Base-by-base conservation (phyloP, 2,797 vertebrate genomes). In the Hydrocynus forskahlii region DNA sequence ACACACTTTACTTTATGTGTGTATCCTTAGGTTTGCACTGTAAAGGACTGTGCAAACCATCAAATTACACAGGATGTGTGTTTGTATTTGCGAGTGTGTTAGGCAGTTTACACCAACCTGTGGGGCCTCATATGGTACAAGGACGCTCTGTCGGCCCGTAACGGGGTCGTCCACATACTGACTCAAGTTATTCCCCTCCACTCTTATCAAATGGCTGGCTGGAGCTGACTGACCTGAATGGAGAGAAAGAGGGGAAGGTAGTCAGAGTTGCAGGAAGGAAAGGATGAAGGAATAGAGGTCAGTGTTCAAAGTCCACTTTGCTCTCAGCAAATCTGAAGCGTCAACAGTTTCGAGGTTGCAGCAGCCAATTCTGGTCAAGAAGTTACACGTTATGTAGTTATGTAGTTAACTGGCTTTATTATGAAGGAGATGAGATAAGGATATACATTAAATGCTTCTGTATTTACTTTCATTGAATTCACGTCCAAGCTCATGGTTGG, bases 141-240 rank as follows among this genome's bases (percentile, higher is more conserved):
- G 93, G 66, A 97, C 97, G 0, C 98, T 99, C 92, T 99, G 98
- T 77, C 98, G 90, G 54, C 98, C 97, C 0, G 97, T 99, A 86
- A 97, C 96, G 0, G 96, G 94, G 84, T 99, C 98, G 0, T 99
- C 97, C 89, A 99, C 95, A 0, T 99, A 99, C 92, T 99, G 97
- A 0, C 91, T 92, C 67, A 99, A 94, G 87, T 96, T 99, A 90
- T 96, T 99, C 16, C 98, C 98, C 85, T 99, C 98, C 87, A 99
- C 97, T 0, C 98, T 93, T 88, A 99, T 98, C 80, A 99, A 94
- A 91, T 99, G 98, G 89, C 97, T 99, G 82, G 98, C 96, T 0
- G 98, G 98, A 21, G 97, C 98, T 0, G 93, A 87, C 92, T 99
- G 97, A 84, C 97, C 98, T 99, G 89, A 12, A 62, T 8, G 35